Conservation (phyloP, 2,888 invertebrate genomes). For the Coecobrya sp. region DNA sequence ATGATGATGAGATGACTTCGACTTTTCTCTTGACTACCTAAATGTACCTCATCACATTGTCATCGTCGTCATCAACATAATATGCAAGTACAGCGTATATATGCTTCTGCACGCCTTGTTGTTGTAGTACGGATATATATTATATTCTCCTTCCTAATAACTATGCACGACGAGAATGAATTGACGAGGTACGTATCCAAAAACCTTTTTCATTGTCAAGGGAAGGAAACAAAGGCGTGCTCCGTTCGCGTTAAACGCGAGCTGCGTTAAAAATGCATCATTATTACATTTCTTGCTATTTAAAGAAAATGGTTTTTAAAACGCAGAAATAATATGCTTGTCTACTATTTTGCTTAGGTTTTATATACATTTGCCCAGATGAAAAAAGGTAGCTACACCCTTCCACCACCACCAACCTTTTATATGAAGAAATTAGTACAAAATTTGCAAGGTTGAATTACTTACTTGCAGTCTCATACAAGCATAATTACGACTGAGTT, state of each 20-base stretch:
- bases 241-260: constrained; percentile 41
- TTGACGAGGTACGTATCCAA: constrained; percentile 18
- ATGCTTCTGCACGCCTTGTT: not conserved
- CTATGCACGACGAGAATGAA: constrained; percentile 28
- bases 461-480: not conserved
- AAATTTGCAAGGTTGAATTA: constrained; percentile 57
- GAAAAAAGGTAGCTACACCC: constrained; percentile 7
- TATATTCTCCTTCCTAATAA: constrained; percentile 39
- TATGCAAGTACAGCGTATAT: not conserved
- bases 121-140: not conserved
- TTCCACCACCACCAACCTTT: constrained; percentile 2
- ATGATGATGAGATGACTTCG: constrained; percentile 32
- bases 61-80: not conserved
- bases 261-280: constrained; percentile 23
- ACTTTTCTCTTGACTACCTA: constrained; percentile 47
- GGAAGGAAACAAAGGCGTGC: constrained; percentile 57
- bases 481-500: not conserved
- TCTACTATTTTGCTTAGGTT: not conserved
- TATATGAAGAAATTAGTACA: constrained; percentile 12
- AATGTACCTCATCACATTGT: constrained; percentile 31
- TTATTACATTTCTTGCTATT: not conserved
- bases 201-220: constrained; percentile 74
- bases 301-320: constrained; percentile 30
- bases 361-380: not conserved
- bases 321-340: not conserved